These are phyloP conservation scores for Dolichomitus sp. DNA, from an alignment of 2,888 invertebrate species.

Conservation along the genomic window DNA sequence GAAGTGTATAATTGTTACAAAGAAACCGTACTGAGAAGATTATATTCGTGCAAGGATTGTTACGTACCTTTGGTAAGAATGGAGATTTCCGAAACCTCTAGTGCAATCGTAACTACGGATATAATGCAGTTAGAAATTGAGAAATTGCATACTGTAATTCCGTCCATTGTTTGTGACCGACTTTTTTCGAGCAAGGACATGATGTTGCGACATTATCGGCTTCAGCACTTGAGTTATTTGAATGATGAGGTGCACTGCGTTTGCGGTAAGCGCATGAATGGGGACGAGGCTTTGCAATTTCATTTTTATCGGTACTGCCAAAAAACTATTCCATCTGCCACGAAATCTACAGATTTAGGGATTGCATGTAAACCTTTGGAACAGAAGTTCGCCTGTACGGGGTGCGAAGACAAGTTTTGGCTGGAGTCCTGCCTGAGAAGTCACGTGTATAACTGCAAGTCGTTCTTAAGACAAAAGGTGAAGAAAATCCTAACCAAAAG, in stretches of 20 bases:
- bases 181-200: constrained; percentile 3
- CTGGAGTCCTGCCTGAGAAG: constrained; percentile 34
- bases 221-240: constrained; percentile 4
- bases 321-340: not conserved
- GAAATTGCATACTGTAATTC: constrained; percentile 3
- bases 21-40: constrained; percentile 13
- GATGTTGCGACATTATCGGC: constrained; percentile 40
- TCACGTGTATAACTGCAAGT: not conserved
- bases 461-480: not conserved
- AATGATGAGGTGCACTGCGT: constrained; percentile 31
- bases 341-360: not conserved
- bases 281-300: not conserved
- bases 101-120: no score
- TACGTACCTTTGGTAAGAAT: constrained; percentile 38
- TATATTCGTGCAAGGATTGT: constrained; percentile 50
- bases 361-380: constrained; percentile 17
- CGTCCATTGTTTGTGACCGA: constrained; percentile 40
- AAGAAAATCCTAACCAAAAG: not conserved
- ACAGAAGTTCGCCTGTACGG: constrained; percentile 13
- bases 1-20: not conserved
- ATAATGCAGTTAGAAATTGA: not conserved
- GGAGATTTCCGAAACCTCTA: not conserved
- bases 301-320: constrained; percentile 42
- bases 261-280: constrained; percentile 38
- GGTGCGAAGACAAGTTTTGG: constrained; percentile 50